Conservation (phyloP, 1,140 invertebrate species). For the Centruroides sculpturatus region DNA sequence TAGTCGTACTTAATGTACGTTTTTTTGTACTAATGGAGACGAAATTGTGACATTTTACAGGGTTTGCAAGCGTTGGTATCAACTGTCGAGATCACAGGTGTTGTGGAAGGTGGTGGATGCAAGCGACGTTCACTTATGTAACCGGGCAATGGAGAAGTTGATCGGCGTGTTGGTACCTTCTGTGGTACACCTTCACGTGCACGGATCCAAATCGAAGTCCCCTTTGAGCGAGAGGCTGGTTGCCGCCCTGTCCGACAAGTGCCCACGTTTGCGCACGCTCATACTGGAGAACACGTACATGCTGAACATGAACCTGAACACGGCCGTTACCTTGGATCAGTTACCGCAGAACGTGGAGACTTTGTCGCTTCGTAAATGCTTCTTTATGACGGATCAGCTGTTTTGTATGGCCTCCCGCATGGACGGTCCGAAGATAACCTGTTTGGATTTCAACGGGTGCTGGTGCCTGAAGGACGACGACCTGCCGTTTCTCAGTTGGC, state of each 20-base stretch:
- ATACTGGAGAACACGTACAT: slow-evolving; percentile 12
- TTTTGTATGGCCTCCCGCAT: slow-evolving; percentile 9
- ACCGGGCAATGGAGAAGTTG: slow-evolving; percentile 9
- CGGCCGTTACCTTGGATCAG: slow-evolving; percentile 12
- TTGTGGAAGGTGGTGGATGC: slow-evolving; percentile 13
- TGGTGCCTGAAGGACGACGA: slow-evolving; percentile 13
- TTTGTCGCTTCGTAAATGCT: slow-evolving; percentile 8
- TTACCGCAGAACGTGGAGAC: slow-evolving; percentile 8
- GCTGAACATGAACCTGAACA: slow-evolving; percentile 9
- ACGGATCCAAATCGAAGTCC: slow-evolving; percentile 7
- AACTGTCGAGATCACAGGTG: slow-evolving; percentile 5
- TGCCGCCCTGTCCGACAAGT: slow-evolving; percentile 5
- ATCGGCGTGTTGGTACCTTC: slow-evolving; percentile 4
- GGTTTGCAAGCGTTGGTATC: slow-evolving; percentile 11
- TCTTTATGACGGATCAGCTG: slow-evolving; percentile 14
- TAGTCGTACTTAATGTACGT: too few relatives aligned
- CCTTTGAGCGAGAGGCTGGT: slow-evolving; percentile 2
- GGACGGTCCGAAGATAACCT: slow-evolving; percentile 10
- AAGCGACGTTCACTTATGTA: slow-evolving; percentile 10
- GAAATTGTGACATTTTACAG: neutral
- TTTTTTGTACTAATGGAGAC: too few relatives aligned
- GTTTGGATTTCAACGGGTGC: slow-evolving; percentile 7
- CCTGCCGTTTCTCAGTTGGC: slow-evolving; percentile 9
- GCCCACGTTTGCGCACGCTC: slow-evolving; percentile 4
- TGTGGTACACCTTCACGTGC: slow-evolving; percentile 7